A percentile compares a stretch with the other conserved stretches of the same genome.
Conservation (phyloP, 2,888 invertebrate species). For the Panopea generosa region DNA sequence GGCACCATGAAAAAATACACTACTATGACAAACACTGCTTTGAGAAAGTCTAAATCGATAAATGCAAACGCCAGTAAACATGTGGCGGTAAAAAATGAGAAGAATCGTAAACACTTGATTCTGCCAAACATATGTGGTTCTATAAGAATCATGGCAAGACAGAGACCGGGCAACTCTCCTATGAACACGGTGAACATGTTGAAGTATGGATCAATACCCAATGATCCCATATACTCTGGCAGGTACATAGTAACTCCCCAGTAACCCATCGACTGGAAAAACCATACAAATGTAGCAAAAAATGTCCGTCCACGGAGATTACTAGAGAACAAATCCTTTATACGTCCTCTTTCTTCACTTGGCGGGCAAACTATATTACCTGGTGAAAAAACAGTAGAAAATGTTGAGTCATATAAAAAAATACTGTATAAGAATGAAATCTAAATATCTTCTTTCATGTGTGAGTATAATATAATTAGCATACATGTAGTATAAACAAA, state of each 20-base stretch:
- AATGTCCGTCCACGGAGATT: constrained; percentile 65
- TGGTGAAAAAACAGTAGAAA: constrained; percentile 54
- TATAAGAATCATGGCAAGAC: constrained; percentile 76
- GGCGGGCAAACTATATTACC: constrained; percentile 70
- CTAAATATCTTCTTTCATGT: too few species aligned
- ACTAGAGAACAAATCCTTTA: constrained; percentile 69
- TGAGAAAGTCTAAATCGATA: constrained; percentile 68
- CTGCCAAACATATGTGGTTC: constrained; percentile 76
- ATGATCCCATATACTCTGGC: constrained; percentile 75
- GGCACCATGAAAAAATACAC: constrained; percentile 81
- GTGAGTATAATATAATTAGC: too few species aligned
- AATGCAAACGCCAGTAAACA: constrained; percentile 74
- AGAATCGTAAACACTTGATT: constrained; percentile 75
- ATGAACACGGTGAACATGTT: constrained; percentile 78
- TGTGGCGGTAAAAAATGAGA: constrained; percentile 68
- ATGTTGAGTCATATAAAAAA: background rate
- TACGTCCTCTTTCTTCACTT: constrained; percentile 64
- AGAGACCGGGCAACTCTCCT: constrained; percentile 77
- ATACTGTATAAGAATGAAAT: too few species aligned
- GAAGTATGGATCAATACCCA: constrained; percentile 75
- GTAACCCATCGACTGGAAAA: constrained; percentile 77
- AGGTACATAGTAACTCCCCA: constrained; percentile 80
- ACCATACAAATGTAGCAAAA: constrained; percentile 72
- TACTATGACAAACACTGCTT: constrained; percentile 74
- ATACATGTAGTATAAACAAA: too few species aligned